A percentile compares a stretch with the other conserved stretches of the same genome.
Conservation (phyloP, 2,113 vertebrate genomes). For the Megaceryle maxima region DNA sequence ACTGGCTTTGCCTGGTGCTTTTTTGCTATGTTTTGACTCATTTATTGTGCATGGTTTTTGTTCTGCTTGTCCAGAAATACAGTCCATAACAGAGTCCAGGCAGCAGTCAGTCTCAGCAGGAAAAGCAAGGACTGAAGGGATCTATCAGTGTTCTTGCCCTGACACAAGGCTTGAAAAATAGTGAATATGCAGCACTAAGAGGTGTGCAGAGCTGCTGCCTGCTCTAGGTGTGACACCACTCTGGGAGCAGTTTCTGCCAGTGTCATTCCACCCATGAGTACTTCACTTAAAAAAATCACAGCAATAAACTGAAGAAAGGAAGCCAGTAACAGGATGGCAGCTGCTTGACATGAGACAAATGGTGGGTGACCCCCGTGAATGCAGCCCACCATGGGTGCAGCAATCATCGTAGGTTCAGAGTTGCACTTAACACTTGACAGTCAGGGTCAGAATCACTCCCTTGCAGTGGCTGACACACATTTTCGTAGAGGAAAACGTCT, state of each 20-base stretch:
- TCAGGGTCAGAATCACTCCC: neutral
- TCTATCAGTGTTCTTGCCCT: neutral
- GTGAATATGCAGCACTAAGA: fast-evolving
- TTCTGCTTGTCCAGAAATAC: neutral
- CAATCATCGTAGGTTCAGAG: fast-evolving
- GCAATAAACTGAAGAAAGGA: neutral
- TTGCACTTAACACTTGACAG: neutral
- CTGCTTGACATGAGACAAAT: neutral
- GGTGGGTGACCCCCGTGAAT: neutral
- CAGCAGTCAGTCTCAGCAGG: neutral
- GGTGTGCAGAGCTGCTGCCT: neutral
- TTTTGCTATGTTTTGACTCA: neutral
- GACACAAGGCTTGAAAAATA: neutral
- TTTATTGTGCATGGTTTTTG: neutral
- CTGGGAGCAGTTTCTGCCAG: neutral
- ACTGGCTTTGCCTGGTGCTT: neutral
- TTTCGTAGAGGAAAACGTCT: neutral
- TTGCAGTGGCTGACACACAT: neutral
- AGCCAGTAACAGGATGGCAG: neutral
- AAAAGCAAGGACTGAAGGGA: neutral
- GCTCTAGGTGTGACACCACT: neutral
- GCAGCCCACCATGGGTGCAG: neutral
- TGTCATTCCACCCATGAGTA: neutral
- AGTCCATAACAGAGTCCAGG: neutral
- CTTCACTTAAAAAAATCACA: neutral